phyloP scores from a whole-genome alignment of 2,113 vertebrate genomes.

The Morone saxatilis region DNA sequence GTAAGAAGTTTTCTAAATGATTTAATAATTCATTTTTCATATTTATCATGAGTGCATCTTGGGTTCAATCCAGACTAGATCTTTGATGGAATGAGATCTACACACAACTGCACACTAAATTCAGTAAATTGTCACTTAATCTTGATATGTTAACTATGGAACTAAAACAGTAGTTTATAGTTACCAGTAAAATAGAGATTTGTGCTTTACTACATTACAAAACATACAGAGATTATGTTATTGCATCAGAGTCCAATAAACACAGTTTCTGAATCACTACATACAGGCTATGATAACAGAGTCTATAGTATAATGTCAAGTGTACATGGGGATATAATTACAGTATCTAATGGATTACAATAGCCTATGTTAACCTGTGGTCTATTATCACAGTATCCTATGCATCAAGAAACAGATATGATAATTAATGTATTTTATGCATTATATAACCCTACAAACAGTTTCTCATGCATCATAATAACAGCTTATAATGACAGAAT shows the following conservation, averaged over 20 bases:
- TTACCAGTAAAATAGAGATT: neutral
- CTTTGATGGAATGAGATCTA: neutral
- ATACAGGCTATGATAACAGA: neutral
- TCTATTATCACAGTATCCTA: neutral
- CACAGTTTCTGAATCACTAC: neutral
- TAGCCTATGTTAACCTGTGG: neutral
- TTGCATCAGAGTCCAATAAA: neutral
- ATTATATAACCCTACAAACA: neutral
- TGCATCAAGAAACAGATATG: neutral
- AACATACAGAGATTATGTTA: neutral
- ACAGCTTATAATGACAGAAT: neutral
- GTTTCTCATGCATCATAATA: too few species aligned
- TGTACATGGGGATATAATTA: neutral
- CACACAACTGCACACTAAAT: neutral
- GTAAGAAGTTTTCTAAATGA: conserved; percentile 64
- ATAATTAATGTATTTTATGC: neutral
- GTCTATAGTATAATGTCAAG: neutral
- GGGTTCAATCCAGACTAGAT: neutral
- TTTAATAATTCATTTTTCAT: neutral
- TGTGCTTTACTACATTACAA: neutral
- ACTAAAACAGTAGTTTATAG: neutral
- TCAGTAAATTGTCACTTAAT: neutral
- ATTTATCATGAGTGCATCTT: conserved; percentile 5
- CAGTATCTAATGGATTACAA: neutral
- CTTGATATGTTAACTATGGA: neutral